These are phyloP conservation scores for Armadillidium nasatum DNA, from an alignment of 1,140 invertebrate species.

Conservation along the genomic window DNA sequence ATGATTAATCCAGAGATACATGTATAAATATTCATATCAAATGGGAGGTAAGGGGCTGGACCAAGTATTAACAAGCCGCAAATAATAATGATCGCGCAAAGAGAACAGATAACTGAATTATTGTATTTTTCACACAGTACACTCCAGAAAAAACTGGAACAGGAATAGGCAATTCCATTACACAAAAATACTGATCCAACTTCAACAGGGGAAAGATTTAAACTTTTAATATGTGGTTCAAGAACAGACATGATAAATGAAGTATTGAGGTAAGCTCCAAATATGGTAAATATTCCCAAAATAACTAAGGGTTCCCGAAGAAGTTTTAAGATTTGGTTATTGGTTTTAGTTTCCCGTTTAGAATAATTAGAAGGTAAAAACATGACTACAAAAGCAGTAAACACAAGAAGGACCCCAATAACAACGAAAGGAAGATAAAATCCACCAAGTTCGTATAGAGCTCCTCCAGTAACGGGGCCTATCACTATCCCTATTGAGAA, in stretches of 20 bases:
- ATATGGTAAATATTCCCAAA: slow-evolving; percentile 63
- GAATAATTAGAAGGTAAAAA: slow-evolving; percentile 62
- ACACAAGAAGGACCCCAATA: slow-evolving; percentile 46
- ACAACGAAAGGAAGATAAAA: slow-evolving; percentile 47
- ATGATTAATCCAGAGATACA: slow-evolving; percentile 64
- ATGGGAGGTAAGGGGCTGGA: slow-evolving; percentile 51
- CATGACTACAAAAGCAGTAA: slow-evolving; percentile 42
- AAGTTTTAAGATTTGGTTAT: slow-evolving; percentile 55
- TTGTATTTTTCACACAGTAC: slow-evolving; percentile 66
- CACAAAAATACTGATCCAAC: slow-evolving; percentile 83
- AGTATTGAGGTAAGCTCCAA: slow-evolving; percentile 70
- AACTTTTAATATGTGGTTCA: slow-evolving; percentile 71
- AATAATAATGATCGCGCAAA: slow-evolving; percentile 62
- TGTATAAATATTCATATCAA: slow-evolving; percentile 26
- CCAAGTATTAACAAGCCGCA: slow-evolving; percentile 66
- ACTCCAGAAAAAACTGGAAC: slow-evolving; percentile 74
- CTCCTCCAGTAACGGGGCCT: slow-evolving; percentile 46
- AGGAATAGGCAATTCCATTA: slow-evolving; percentile 76
- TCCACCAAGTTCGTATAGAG: slow-evolving; percentile 47
- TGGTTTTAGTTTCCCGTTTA: slow-evolving; percentile 49
- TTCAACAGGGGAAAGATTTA: slow-evolving; percentile 65
- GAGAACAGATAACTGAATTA: slow-evolving; percentile 63
- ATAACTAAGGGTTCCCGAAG: slow-evolving; percentile 46
- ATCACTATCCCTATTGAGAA: slow-evolving; percentile 29
- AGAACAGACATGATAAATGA: slow-evolving; percentile 75